Conservation (phyloP, 2,888 invertebrate genomes). For the Chrysolina haemoptera region DNA sequence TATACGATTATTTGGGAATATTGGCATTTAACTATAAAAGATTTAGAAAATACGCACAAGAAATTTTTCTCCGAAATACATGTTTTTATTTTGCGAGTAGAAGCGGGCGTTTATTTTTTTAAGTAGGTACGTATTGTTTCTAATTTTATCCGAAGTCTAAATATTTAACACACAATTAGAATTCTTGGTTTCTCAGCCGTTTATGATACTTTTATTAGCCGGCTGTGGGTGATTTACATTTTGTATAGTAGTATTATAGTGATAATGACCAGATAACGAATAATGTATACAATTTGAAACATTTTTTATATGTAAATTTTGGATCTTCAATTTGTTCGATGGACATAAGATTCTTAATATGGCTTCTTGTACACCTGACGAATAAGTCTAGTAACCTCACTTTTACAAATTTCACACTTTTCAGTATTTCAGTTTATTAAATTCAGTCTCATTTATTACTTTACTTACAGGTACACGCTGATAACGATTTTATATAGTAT, state of each 20-base stretch:
- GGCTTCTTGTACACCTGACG: no score
- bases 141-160: conserved; percentile 32
- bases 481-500: no score
- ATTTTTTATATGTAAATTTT: no score
- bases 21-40: neutral
- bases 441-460: no score
- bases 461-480: no score
- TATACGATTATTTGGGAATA: neutral
- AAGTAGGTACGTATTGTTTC: conserved; percentile 21
- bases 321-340: no score
- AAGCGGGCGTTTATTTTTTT: conserved; percentile 33
- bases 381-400: no score
- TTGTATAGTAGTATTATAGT: neutral
- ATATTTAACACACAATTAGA: conserved; percentile 34
- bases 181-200: neutral
- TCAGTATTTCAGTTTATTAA: no score
- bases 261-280: neutral
- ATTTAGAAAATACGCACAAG: neutral
- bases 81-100: conserved; percentile 20
- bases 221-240: conserved; percentile 4
- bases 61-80: conserved; percentile 14
- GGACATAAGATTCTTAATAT: no score
- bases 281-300: no score
- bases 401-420: no score
- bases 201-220: conserved; percentile 1